phyloP scores from a whole-genome alignment of 1,140 invertebrate species.

The Mizuhopecten yessoensis region DNA sequence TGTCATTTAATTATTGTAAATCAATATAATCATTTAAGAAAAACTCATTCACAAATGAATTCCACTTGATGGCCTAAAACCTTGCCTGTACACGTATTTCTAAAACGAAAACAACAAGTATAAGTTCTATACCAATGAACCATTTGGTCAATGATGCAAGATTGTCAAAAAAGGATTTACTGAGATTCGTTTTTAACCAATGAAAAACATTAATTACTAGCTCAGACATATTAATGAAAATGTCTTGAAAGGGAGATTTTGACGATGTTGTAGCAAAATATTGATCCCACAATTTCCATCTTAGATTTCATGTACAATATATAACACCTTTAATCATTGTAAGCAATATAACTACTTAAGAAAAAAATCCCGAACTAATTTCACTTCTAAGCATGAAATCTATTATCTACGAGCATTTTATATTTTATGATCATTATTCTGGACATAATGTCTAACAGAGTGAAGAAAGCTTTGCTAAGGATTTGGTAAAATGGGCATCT shows the following conservation, averaged over 20 bases:
- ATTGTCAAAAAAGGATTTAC: neutral
- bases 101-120: neutral
- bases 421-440: too few species aligned
- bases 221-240: too few species aligned
- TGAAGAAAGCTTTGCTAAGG: too few species aligned
- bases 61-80: neutral
- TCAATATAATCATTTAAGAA: neutral
- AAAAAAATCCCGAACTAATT: too few species aligned
- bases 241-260: neutral
- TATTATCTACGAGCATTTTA: too few species aligned
- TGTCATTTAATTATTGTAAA: neutral
- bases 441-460: too few species aligned
- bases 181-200: neutral
- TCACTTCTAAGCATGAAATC: too few species aligned
- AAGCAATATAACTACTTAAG: too few species aligned
- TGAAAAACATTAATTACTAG: too few species aligned
- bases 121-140: neutral
- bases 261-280: neutral
- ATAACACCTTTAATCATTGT: too few species aligned
- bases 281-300: neutral
- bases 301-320: neutral
- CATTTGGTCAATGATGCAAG: neutral
- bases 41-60: neutral
- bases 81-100: neutral
- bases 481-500: too few species aligned